These are phyloP conservation scores for Bimastos eiseni DNA, from an alignment of 2,888 invertebrate genomes.

Conservation along the genomic window DNA sequence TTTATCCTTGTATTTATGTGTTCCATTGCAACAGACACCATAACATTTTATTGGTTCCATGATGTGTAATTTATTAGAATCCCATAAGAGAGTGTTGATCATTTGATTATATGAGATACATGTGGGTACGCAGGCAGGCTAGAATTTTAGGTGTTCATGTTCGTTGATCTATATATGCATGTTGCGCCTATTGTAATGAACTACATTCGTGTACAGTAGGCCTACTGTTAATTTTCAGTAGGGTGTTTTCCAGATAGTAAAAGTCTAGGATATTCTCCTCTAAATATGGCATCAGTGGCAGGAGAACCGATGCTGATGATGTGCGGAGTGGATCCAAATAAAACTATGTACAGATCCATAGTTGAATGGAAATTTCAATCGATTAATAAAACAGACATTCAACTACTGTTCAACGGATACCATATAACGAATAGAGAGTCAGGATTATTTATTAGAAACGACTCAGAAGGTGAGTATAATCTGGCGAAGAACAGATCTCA, in stretches of 20 bases:
- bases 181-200: too few species aligned
- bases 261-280: background rate
- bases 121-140: too few species aligned
- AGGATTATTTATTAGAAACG: background rate
- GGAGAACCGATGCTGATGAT: background rate
- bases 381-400: background rate
- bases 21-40: too few species aligned
- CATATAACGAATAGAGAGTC: background rate
- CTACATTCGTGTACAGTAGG: too few species aligned
- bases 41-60: too few species aligned
- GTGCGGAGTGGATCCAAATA: background rate
- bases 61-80: too few species aligned
- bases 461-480: background rate
- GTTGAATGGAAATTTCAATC: conserved; percentile 5
- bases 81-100: too few species aligned
- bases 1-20: too few species aligned
- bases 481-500: background rate
- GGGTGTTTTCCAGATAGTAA: background rate
- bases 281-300: background rate
- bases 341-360: background rate
- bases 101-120: too few species aligned
- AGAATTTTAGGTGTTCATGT: too few species aligned
- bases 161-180: too few species aligned
- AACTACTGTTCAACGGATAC: background rate
- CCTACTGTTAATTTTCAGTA: background rate